Evolutionary conservation across 2,888 invertebrate genomes (phyloP), one percentile per base, ranked within the genome.

Genomic region (Toxonevra muliebris): DNA sequence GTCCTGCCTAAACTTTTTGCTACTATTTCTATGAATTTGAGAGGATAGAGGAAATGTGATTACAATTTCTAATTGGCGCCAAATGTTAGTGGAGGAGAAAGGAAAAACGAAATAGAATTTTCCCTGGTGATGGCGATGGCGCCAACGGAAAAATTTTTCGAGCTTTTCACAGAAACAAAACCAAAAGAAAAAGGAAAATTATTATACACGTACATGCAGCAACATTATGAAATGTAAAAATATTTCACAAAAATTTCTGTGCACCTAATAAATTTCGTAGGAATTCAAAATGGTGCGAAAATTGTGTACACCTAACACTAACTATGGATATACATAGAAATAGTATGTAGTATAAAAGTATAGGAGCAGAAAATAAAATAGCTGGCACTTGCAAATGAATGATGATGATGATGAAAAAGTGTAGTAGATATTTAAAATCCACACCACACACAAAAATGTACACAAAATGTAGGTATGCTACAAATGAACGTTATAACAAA

Each of bases 211-310:
- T 30, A 30, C 30, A 30, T 30, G 30, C 30, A 30, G 30, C 30
- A 30, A 30, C 30, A 30, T 30, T 30, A 7, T 30, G 30, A 30
- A 30, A 30, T 30, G 30, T 30, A 7, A 30, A 30, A 30, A 30
- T 30, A 30, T 30, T 30, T 30, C 13, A 30, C 20, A 43, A n/a
- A 15, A 12, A 61, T 45, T 69, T 40, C 69, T 70, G 70, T 13
- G 65, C 63, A 42, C 70, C 70, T 70, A 63, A 63, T 70, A 55
- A 54, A 52, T 17, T 20, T 61, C 59, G 40, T 62, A 55, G 30
- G 17, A 54, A 62, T 63, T 57, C 70, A 70, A 70, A 70, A 70
- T 70, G 70, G 70, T 65, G 70, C 68, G 41, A 64, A 65, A 57
- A 30, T 7, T 30, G 30, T 30, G 7, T 30, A 30, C 30, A 30